Evolutionary conservation across 1,140 invertebrate species (phyloP).

Genomic region (Psilanteris sp.): DNA sequence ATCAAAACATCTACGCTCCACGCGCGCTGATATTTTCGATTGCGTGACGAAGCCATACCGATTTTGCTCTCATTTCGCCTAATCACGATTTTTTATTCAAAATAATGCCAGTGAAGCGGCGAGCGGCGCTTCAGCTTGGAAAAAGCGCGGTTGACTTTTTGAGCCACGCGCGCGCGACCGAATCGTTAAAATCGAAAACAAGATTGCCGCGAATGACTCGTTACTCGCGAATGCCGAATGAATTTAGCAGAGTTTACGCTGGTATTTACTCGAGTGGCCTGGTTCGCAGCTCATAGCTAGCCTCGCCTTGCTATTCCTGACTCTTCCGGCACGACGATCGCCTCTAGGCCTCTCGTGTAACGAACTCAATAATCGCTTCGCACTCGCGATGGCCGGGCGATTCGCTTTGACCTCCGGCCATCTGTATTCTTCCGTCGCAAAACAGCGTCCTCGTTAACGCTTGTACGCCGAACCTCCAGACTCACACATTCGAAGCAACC

Average conservation of each 20-base stretch:
- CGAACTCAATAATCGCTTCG: conserved; percentile 71
- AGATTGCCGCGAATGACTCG: too few species aligned
- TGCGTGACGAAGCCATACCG: too few species aligned
- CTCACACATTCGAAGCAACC: conserved; percentile 37
- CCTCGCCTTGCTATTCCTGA: conserved; percentile 61
- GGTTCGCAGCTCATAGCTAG: conserved; percentile 55
- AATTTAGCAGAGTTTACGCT: conserved; percentile 51
- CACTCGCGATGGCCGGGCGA: conserved; percentile 66
- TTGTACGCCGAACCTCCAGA: conserved; percentile 48
- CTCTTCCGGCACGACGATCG: conserved; percentile 70
- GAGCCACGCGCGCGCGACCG: too few species aligned
- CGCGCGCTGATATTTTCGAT: too few species aligned
- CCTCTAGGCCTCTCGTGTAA: conserved; percentile 68
- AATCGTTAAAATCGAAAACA: too few species aligned
- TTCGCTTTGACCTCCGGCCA: conserved; percentile 69
- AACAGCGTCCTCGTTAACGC: conserved; percentile 69
- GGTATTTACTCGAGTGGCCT: conserved; percentile 62
- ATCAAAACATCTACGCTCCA: too few species aligned
- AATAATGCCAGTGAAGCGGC: too few species aligned
- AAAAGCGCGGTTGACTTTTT: too few species aligned
- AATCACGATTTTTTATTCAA: too few species aligned
- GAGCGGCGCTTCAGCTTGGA: too few species aligned
- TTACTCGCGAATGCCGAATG: conserved; percentile 31
- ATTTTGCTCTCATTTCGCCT: too few species aligned
- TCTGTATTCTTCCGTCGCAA: conserved; percentile 69